Evolutionary conservation across 2,888 invertebrate species (phyloP).

Genomic region (Volucella bombylans): DNA sequence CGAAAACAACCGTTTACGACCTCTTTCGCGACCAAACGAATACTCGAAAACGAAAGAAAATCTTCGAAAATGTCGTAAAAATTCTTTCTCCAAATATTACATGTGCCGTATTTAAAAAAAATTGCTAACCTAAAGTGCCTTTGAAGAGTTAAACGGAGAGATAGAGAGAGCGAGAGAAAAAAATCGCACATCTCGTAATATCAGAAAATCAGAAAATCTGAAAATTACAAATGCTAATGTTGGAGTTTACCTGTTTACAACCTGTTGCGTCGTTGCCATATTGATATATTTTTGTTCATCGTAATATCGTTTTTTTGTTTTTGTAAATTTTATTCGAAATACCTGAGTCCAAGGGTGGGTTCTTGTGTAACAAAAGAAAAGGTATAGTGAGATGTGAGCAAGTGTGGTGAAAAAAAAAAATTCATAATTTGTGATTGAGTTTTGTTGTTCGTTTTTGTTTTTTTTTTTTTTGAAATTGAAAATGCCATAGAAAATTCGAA

Average conservation of each 20-base stretch:
- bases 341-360: slow-evolving; percentile 56
- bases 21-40: slow-evolving; percentile 47
- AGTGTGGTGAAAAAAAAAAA: slow-evolving; percentile 35
- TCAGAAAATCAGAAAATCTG: slow-evolving; percentile 1
- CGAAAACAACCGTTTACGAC: slow-evolving; percentile 57
- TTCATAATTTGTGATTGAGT: slow-evolving; percentile 40
- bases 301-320: slow-evolving; percentile 15
- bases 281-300: slow-evolving; percentile 52
- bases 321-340: neutral
- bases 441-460: too few species aligned
- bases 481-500: slow-evolving; percentile 58
- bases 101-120: slow-evolving; percentile 60
- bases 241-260: slow-evolving; percentile 65
- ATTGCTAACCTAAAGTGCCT: slow-evolving; percentile 55
- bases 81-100: slow-evolving; percentile 24
- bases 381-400: slow-evolving; percentile 18
- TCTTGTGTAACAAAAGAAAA: slow-evolving; percentile 43
- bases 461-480: slow-evolving; percentile 21
- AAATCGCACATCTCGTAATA: slow-evolving; percentile 23
- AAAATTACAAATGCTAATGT: slow-evolving; percentile 51
- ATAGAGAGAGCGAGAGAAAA: neutral
- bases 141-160: slow-evolving; percentile 13
- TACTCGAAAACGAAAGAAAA: slow-evolving; percentile 46
- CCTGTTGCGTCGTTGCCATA: slow-evolving; percentile 71
- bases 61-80: slow-evolving; percentile 3